phyloP scores from a whole-genome alignment of 2,113 vertebrate genomes.

The Oncorhynchus tshawytscha region DNA sequence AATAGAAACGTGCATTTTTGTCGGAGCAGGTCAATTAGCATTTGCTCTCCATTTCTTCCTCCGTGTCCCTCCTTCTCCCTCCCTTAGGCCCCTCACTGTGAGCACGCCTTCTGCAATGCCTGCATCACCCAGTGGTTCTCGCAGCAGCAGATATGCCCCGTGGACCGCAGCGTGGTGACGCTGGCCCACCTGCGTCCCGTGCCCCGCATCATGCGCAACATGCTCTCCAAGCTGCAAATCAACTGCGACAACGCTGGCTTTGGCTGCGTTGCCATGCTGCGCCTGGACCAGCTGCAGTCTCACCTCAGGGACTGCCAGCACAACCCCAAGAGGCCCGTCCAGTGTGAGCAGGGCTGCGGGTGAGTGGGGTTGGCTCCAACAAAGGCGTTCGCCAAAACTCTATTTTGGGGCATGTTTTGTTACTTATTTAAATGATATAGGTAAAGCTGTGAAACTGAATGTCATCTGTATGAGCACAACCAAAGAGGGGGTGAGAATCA shows the following conservation, averaged over 20 bases:
- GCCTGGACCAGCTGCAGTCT: constrained; percentile 86
- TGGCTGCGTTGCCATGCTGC: constrained; percentile 83
- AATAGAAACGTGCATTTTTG: no score
- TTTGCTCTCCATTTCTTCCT: no score
- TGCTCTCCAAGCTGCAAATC: constrained; percentile 91
- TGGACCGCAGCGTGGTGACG: constrained; percentile 88
- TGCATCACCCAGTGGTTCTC: constrained; percentile 82
- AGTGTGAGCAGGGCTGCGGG: constrained; percentile 88
- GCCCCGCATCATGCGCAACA: constrained; percentile 90
- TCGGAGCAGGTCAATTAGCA: neutral
- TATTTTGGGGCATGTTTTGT: no score
- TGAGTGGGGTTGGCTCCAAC: constrained; percentile 42
- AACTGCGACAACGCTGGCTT: constrained; percentile 86
- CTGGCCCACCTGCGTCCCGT: constrained; percentile 87
- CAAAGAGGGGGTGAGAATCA: no score
- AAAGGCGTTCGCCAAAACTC: neutral
- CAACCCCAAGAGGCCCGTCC: constrained; percentile 86
- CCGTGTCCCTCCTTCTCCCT: neutral
- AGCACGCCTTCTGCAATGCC: constrained; percentile 90
- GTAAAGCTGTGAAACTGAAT: no score
- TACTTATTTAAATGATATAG: no score
- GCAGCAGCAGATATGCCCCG: constrained; percentile 88
- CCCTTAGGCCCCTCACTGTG: constrained; percentile 83
- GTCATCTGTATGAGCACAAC: no score
- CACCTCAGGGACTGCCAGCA: constrained; percentile 89